Evolutionary conservation across 2,888 invertebrate genomes (phyloP), one percentile per base, ranked within the genome.

Genomic region (Biston betularia): DNA sequence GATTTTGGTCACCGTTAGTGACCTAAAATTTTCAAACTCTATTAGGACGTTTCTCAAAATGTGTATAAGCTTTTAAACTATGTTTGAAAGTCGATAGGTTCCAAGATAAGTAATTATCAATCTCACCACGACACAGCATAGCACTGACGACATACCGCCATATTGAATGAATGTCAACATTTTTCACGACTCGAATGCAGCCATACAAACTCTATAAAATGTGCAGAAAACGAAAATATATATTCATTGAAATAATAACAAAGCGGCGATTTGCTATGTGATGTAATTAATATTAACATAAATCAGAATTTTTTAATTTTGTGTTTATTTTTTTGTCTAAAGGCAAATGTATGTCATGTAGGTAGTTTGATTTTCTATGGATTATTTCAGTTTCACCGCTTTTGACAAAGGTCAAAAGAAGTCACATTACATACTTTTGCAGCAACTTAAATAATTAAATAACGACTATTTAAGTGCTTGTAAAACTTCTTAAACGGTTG

Each of bases 61-160:
- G 76, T 73, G 71, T 66, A 67, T 74, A 79, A 75, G 63, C 71
- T 78, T 78, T 77, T 75, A 62, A 63, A 78, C 67, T 72, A 86
- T 83, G 76, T 72, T 76, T 75, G 72, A 68, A 81, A 78, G 86
- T 85, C 83, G 80, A 76, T 82, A 78, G 78, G 79, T 79, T 85
- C 74, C 81, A 84, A 86, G 82, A 80, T 75, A 86, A 79, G 77
- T 85, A 90, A 85, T 89, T 85, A 89, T 82, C 86, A 92, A 95
- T 97, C 97, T 97, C 96, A 97, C 97, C 97, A 97, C 97, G 97
- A 97, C 97, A 97, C 97, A 97, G 97, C 97, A 97, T 96, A 97
- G 97, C 97, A 97, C 97, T 97, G 97, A 97, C 96, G 97, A 97
- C 97, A 97, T 96, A 97, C 97, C 97, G 97, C 97, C 97, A 97